A percentile compares a stretch with the other conserved stretches of the same genome.
Conservation (phyloP, 1,140 invertebrate genomes). For the Drosophila virilis region DNA sequence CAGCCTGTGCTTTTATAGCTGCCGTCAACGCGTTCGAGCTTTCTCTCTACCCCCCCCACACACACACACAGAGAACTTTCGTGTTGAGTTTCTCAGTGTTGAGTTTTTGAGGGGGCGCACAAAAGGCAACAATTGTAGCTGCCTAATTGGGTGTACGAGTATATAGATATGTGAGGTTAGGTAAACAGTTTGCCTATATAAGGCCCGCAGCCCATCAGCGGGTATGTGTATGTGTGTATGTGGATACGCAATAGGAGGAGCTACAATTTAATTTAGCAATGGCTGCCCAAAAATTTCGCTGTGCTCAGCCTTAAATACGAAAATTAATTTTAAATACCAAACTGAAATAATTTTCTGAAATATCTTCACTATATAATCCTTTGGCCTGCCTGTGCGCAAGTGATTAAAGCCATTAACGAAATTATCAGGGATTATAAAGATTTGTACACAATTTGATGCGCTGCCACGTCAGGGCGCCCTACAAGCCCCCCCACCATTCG, state of each 20-base stretch:
- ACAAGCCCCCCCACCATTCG: conserved; percentile 2
- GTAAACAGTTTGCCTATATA: conserved; percentile 58
- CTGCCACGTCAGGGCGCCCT: conserved; percentile 44
- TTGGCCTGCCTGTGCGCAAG: conserved; percentile 65
- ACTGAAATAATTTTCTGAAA: background rate
- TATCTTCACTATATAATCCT: conserved; percentile 46
- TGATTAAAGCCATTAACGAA: conserved; percentile 84
- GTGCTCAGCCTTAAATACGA: conserved; percentile 45
- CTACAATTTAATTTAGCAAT: conserved; percentile 57
- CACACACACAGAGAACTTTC: conserved; percentile 26
- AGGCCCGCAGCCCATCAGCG: background rate
- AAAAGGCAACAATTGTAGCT: conserved; percentile 79
- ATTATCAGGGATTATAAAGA: conserved; percentile 83
- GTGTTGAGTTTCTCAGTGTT: conserved; percentile 72
- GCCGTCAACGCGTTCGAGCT: conserved; percentile 57
- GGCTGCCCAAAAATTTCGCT: conserved; percentile 55
- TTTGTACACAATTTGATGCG: conserved; percentile 71
- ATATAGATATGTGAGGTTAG: conserved; percentile 58
- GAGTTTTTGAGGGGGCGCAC: conserved; percentile 42
- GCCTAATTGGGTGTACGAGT: conserved; percentile 71
- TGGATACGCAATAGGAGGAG: conserved; percentile 67
- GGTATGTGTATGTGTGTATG: conserved; percentile 1
- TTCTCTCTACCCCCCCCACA: conserved; percentile 7
- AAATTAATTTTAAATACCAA: conserved; percentile 58
- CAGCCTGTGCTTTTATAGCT: conserved; percentile 67